Conservation (phyloP, 1,140 invertebrate species). For the Campoletis sonorensis region DNA sequence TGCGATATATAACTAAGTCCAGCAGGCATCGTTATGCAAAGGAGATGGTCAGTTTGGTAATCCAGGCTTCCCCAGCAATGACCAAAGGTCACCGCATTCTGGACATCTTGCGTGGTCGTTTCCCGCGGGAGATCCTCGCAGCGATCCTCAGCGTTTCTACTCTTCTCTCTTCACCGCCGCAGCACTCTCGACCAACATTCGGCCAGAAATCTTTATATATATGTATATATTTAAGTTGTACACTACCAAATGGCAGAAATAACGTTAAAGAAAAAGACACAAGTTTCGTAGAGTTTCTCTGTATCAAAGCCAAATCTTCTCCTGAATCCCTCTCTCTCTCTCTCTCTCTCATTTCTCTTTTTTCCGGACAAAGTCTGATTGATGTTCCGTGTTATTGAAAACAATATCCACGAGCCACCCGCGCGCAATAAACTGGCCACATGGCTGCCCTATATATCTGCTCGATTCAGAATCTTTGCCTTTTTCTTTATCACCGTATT, state of each 20-base stretch:
- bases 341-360: slow-evolving; percentile 37
- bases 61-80: slow-evolving; percentile 61
- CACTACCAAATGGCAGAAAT: background rate
- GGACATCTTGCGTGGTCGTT: slow-evolving; percentile 71
- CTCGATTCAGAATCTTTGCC: slow-evolving; percentile 19
- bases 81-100: slow-evolving; percentile 67
- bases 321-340: slow-evolving; percentile 19
- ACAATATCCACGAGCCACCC: slow-evolving; percentile 65
- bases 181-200: slow-evolving; percentile 13
- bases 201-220: background rate
- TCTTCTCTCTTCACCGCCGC: slow-evolving; percentile 15
- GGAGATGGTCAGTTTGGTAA: slow-evolving; percentile 73
- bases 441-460: slow-evolving; percentile 9
- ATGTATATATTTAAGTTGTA: background rate
- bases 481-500: background rate
- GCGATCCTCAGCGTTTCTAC: slow-evolving; percentile 4
- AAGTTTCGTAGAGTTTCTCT: background rate
- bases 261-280: background rate
- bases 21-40: slow-evolving; percentile 73
- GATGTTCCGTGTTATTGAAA: slow-evolving; percentile 75
- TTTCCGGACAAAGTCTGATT: slow-evolving; percentile 69
- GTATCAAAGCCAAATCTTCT: slow-evolving; percentile 5
- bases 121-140: slow-evolving; percentile 44
- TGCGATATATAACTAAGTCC: slow-evolving; percentile 11
- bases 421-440: slow-evolving; percentile 44